Conservation (phyloP, 2,888 invertebrate species). For the Cremastinae sp. region DNA sequence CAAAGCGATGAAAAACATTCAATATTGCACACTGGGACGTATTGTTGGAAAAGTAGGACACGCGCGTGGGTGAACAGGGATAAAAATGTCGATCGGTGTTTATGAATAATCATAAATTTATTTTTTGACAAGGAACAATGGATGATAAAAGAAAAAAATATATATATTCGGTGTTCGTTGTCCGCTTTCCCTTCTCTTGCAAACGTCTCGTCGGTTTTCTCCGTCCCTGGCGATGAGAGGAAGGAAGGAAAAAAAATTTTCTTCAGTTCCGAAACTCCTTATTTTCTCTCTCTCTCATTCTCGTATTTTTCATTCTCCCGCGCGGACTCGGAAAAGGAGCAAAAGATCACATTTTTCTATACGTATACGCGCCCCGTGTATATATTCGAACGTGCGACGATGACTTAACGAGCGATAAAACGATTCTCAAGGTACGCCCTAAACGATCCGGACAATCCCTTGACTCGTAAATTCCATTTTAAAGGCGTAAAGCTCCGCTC, state of each 20-base stretch:
- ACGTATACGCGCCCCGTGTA: not conserved
- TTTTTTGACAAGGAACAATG: slow-evolving; percentile 37
- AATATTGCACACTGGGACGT: not conserved
- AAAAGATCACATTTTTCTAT: no score
- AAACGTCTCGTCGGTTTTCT: not conserved
- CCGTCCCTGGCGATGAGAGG: slow-evolving; percentile 6
- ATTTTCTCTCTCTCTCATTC: slow-evolving; percentile 1
- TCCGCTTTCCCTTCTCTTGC: not conserved
- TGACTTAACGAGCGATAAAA: slow-evolving; percentile 69
- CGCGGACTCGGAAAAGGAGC: no score
- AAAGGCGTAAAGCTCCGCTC: slow-evolving; percentile 52
- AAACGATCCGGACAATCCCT: slow-evolving; percentile 64
- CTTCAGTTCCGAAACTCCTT: not conserved
- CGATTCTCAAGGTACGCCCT: slow-evolving; percentile 63
- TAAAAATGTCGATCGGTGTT: slow-evolving; percentile 41
- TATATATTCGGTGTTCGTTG: not conserved
- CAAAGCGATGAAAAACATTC: slow-evolving; percentile 11
- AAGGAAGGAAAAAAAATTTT: not conserved
- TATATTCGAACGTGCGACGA: slow-evolving; percentile 37
- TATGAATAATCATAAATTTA: slow-evolving; percentile 55
- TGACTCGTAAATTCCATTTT: slow-evolving; percentile 67
- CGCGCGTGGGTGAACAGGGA: slow-evolving; percentile 21
- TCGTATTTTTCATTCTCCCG: slow-evolving; percentile 36
- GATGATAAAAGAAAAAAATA: slow-evolving; percentile 12
- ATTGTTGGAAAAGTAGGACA: slow-evolving; percentile 4